These are phyloP conservation scores for Corythornis vintsioides DNA, from an alignment of 2,113 vertebrate species.

Conservation along the genomic window DNA sequence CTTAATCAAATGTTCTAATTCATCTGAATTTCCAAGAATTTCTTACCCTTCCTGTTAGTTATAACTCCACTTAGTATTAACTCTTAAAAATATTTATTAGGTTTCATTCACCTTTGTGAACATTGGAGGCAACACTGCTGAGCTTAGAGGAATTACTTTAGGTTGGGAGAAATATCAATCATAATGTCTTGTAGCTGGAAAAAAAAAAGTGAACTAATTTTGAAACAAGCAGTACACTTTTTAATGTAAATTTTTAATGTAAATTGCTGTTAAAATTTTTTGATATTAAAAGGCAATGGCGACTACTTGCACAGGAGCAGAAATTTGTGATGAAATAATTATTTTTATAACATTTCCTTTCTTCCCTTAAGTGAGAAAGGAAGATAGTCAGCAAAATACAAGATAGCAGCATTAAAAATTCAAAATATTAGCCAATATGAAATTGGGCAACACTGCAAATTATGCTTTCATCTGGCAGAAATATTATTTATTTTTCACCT, in stretches of 20 bases:
- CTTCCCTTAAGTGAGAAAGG: background rate
- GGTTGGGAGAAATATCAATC: background rate
- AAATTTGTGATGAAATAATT: background rate
- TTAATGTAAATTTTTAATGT: background rate
- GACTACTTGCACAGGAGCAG: background rate
- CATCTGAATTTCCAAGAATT: background rate
- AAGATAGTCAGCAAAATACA: background rate
- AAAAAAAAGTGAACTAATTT: background rate
- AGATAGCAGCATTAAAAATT: background rate
- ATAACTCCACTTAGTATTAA: background rate
- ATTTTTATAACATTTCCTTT: background rate
- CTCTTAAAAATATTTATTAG: background rate
- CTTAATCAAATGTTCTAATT: background rate
- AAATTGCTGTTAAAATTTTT: background rate
- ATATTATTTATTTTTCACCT: background rate
- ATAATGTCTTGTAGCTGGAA: background rate
- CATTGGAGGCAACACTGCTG: background rate
- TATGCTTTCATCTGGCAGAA: background rate
- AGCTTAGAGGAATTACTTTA: background rate
- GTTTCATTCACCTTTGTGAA: constrained; percentile 27
- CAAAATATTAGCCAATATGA: background rate
- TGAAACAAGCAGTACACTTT: background rate
- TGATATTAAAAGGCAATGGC: background rate
- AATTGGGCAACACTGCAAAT: background rate
- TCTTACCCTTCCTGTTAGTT: background rate